A percentile compares a stretch with the other conserved stretches of the same genome.
These are phyloP conservation scores for Axea sp. DNA, from an alignment of 2,888 invertebrate genomes.

Conservation along the genomic window DNA sequence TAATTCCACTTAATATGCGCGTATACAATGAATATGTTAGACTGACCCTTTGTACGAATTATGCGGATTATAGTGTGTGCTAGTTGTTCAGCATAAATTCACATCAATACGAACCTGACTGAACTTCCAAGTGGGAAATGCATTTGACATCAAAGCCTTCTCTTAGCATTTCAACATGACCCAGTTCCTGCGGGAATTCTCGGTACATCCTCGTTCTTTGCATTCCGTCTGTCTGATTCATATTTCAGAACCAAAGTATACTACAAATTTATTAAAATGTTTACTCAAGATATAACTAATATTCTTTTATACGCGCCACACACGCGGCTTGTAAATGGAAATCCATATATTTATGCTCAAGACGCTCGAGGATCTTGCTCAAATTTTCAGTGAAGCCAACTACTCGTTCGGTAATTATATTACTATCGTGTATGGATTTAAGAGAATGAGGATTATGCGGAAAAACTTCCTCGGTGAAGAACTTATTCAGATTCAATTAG, in stretches of 20 bases:
- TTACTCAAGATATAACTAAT: conserved; percentile 43
- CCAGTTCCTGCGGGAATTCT: conserved; percentile 63
- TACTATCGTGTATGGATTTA: conserved; percentile 10
- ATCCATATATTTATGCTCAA: conserved; percentile 22
- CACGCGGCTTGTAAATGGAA: conserved; percentile 20
- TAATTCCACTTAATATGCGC: conserved; percentile 15
- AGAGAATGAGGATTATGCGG: neutral
- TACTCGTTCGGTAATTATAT: conserved; percentile 14
- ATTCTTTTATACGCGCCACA: conserved; percentile 38
- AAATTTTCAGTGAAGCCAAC: no score
- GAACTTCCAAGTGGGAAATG: conserved; percentile 66
- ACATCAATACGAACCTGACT: conserved; percentile 60
- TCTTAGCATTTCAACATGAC: conserved; percentile 65
- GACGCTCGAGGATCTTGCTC: no score
- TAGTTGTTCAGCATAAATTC: conserved; percentile 57
- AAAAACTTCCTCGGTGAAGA: no score
- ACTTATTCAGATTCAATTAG: no score
- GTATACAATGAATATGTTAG: conserved; percentile 31
- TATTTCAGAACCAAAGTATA: conserved; percentile 55
- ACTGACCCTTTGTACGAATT: conserved; percentile 56
- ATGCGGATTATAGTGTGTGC: conserved; percentile 49
- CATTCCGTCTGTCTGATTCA: conserved; percentile 54
- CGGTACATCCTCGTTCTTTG: conserved; percentile 55
- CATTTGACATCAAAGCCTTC: conserved; percentile 66
- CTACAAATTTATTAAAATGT: conserved; percentile 54